Conservation (phyloP, 2,113 vertebrate species). For the Toxotes chatareus region DNA sequence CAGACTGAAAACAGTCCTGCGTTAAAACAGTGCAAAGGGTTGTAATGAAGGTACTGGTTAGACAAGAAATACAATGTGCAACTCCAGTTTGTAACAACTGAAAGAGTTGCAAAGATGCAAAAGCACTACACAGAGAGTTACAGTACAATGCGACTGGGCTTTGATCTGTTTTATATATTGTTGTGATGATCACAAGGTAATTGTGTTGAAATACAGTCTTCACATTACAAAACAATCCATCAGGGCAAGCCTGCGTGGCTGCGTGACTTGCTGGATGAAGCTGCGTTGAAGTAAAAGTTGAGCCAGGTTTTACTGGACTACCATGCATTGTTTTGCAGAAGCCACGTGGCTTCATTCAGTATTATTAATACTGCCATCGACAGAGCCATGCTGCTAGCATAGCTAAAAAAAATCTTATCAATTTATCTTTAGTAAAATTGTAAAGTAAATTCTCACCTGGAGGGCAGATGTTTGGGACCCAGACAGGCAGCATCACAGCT, state of each 20-base stretch:
- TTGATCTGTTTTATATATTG: not conserved
- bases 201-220: not conserved
- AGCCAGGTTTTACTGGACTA: not conserved
- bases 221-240: not conserved
- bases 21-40: not conserved
- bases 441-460: slow-evolving; percentile 29
- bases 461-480: slow-evolving; percentile 61
- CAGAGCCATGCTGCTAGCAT: not conserved
- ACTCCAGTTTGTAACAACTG: not conserved
- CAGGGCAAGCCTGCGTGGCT: too few relatives aligned
- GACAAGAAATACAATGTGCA: not conserved
- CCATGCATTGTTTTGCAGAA: too few relatives aligned
- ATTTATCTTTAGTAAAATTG: slow-evolving; percentile 8
- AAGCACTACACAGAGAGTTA: not conserved
- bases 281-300: not conserved
- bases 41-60: too few relatives aligned
- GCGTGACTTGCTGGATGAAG: too few relatives aligned
- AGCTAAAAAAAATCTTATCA: not conserved
- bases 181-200: not conserved
- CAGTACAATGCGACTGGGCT: not conserved
- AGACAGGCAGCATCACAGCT: slow-evolving; percentile 44
- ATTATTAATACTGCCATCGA: not conserved
- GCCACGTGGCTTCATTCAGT: too few relatives aligned
- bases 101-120: not conserved
- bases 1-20: not conserved